These are phyloP conservation scores for Tapera naevia DNA, from an alignment of 2,797 vertebrate genomes.

Conservation along the genomic window DNA sequence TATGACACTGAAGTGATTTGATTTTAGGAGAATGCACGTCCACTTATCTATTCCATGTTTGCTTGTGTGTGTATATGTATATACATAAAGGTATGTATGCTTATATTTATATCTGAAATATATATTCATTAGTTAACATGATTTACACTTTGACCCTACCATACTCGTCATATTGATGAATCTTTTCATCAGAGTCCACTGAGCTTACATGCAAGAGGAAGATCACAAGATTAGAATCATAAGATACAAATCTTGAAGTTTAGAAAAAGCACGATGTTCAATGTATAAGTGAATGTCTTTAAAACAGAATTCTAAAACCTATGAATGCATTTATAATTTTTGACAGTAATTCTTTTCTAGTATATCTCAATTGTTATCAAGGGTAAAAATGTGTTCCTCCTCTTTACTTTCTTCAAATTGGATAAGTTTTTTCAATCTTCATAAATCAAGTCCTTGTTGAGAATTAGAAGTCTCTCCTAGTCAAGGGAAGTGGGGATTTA, in stretches of 20 bases:
- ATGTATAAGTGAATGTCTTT: neutral
- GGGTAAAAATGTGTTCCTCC: neutral
- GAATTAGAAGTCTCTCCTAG: neutral
- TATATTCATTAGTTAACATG: neutral
- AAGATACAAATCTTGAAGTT: neutral
- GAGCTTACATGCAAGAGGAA: neutral
- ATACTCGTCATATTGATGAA: neutral
- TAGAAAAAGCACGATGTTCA: neutral
- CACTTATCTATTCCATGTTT: neutral
- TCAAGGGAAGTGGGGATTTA: neutral
- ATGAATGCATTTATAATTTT: neutral
- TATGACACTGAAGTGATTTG: neutral
- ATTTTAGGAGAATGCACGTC: neutral
- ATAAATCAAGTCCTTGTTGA: neutral
- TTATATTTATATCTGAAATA: neutral
- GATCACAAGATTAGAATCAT: neutral
- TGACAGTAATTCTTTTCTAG: neutral
- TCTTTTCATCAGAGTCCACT: neutral
- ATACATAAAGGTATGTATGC: neutral
- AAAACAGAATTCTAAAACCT: neutral
- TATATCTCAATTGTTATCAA: neutral
- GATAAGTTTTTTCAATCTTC: neutral
- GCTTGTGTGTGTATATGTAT: neutral
- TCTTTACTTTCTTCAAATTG: neutral
- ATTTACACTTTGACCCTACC: neutral